Percentiles rank a stretch among this genome's conserved stretches.
These are phyloP conservation scores for Calliphora vomitoria DNA, from an alignment of 2,888 invertebrate species.

Conservation along the genomic window DNA sequence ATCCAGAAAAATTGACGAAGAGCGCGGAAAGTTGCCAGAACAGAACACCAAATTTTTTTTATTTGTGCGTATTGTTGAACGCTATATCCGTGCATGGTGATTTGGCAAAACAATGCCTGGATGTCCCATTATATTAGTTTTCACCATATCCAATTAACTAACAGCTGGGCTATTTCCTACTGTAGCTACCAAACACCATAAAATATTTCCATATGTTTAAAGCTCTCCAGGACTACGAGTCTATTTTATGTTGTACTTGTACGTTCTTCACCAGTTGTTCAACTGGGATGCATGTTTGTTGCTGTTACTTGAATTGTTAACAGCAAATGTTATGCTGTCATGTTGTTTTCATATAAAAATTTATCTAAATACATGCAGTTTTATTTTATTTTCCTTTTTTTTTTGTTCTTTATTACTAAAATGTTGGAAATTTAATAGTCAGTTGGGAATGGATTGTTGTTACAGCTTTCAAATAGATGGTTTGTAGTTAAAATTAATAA, in stretches of 20 bases:
- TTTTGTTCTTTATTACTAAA: slow-evolving; percentile 24
- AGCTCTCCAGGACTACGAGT: slow-evolving; percentile 19
- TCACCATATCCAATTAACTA: too few relatives aligned
- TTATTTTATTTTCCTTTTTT: slow-evolving; percentile 13
- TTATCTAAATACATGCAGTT: slow-evolving; percentile 39
- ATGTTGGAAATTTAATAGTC: slow-evolving; percentile 37
- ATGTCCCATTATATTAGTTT: too few relatives aligned
- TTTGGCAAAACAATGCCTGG: too few relatives aligned
- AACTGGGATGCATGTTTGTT: slow-evolving; percentile 10
- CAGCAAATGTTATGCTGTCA: slow-evolving; percentile 54
- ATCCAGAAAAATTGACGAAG: too few relatives aligned
- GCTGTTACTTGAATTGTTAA: slow-evolving; percentile 38
- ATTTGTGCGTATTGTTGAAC: too few relatives aligned
- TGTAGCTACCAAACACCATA: slow-evolving; percentile 7
- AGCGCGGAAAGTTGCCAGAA: too few relatives aligned
- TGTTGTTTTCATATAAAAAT: slow-evolving; percentile 66
- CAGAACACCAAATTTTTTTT: too few relatives aligned
- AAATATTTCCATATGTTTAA: background rate
- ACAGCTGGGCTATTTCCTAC: too few relatives aligned
- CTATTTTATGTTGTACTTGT: background rate
- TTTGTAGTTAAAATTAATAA: slow-evolving; percentile 8
- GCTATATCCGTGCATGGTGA: too few relatives aligned
- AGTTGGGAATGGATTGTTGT: background rate
- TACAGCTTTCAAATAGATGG: slow-evolving; percentile 2
- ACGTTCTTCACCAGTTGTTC: background rate